Conservation (phyloP, 2,113 vertebrate species). For the Atherinomorus stipes region DNA sequence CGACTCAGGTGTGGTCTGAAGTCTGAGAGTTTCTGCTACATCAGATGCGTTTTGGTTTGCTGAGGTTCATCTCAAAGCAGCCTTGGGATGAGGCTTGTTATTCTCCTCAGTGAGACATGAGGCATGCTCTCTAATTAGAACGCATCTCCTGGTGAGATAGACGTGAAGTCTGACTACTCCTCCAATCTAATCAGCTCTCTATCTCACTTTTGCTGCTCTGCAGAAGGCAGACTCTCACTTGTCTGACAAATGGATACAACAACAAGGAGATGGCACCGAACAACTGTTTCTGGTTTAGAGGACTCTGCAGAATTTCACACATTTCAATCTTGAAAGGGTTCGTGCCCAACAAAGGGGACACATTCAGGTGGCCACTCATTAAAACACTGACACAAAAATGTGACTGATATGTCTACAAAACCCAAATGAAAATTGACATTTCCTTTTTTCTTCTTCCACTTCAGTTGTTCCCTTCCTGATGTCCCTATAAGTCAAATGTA, state of each 20-base stretch:
- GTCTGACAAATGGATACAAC: slow-evolving; percentile 63
- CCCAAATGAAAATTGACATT: slow-evolving; percentile 4
- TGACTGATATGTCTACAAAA: slow-evolving; percentile 11
- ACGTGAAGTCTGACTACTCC: slow-evolving; percentile 58
- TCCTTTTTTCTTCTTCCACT: neutral
- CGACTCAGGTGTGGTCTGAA: slow-evolving; percentile 57
- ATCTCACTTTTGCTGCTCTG: slow-evolving; percentile 53
- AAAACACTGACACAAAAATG: slow-evolving; percentile 32
- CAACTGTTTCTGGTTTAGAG: slow-evolving; percentile 58
- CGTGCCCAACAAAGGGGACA: slow-evolving; percentile 14
- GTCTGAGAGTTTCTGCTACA: slow-evolving; percentile 49
- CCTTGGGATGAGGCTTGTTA: slow-evolving; percentile 67
- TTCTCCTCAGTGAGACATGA: slow-evolving; percentile 66
- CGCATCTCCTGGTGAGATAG: slow-evolving; percentile 73
- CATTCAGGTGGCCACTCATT: slow-evolving; percentile 16
- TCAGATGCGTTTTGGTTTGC: slow-evolving; percentile 57
- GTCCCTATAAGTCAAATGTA: slow-evolving; percentile 18
- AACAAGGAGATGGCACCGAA: slow-evolving; percentile 54
- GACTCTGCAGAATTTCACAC: slow-evolving; percentile 45
- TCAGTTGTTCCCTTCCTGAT: slow-evolving; percentile 1
- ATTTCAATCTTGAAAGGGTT: slow-evolving; percentile 48
- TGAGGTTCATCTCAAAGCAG: slow-evolving; percentile 57
- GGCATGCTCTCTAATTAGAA: slow-evolving; percentile 75
- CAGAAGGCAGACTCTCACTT: slow-evolving; percentile 43
- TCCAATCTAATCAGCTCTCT: slow-evolving; percentile 64